A percentile compares a stretch with the other conserved stretches of the same genome.
Conservation (phyloP, 23 tunicate genomes). For the Diplosoma virens region DNA sequence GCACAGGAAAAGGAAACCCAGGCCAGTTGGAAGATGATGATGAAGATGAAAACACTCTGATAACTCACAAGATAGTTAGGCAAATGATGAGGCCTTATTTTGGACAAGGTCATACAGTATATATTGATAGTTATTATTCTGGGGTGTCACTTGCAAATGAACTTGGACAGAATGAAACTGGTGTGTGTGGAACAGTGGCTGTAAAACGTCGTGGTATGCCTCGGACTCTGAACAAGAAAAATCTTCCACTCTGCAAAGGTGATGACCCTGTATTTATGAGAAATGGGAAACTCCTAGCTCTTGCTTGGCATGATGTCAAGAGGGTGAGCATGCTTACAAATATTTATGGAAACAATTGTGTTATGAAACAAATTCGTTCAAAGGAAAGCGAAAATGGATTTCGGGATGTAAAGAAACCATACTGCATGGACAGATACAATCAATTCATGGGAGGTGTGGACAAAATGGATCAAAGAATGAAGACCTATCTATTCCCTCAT, state of each 20-base stretch:
- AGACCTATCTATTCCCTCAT: slow-evolving; percentile 17
- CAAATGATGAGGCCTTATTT: background rate
- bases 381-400: background rate
- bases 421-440: background rate
- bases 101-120: slow-evolving; percentile 3
- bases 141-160: background rate
- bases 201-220: slow-evolving; percentile 17
- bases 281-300: background rate
- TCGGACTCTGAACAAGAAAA: background rate
- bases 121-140: slow-evolving; percentile 17
- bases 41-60: background rate
- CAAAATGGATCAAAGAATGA: background rate
- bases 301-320: slow-evolving; percentile 37
- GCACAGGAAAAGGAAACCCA: slow-evolving; percentile 16
- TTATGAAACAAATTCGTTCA: background rate
- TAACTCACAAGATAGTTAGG: slow-evolving; percentile 6
- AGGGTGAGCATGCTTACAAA: background rate
- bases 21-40: slow-evolving; percentile 6
- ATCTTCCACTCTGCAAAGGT: background rate
- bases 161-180: background rate
- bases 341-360: background rate
- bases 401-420: slow-evolving; percentile 1
- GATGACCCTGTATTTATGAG: slow-evolving; percentile 16
- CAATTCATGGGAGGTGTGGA: slow-evolving; percentile 21
- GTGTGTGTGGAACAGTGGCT: slow-evolving; percentile 32